Conservation (phyloP, 1,140 invertebrate genomes). For the Neelides sp. region DNA sequence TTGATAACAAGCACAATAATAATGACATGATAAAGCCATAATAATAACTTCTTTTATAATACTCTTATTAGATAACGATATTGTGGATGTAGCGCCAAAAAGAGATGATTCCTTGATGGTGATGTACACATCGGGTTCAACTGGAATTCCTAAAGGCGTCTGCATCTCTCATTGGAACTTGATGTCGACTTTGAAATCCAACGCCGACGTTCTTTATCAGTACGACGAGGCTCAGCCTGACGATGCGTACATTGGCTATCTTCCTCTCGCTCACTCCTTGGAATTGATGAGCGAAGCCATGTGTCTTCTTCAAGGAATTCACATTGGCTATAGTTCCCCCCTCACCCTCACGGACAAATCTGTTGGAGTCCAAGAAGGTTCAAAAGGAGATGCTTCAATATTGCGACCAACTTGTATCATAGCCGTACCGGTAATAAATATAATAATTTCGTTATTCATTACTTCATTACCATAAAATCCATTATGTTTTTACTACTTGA, state of each 20-base stretch:
- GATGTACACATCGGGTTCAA: constrained; percentile 93
- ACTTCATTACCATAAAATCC: neutral
- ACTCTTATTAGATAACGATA: neutral
- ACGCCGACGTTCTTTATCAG: constrained; percentile 39
- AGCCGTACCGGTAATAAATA: constrained; percentile 64
- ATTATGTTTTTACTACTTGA: neutral
- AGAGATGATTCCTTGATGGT: constrained; percentile 75
- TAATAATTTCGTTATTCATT: neutral
- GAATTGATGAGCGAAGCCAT: constrained; percentile 55
- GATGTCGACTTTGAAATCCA: constrained; percentile 72
- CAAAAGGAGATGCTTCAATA: constrained; percentile 76
- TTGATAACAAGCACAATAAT: too few species aligned
- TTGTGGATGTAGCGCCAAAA: constrained; percentile 46
- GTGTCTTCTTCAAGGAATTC: constrained; percentile 44
- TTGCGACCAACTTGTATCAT: constrained; percentile 86
- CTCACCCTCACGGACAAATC: constrained; percentile 89
- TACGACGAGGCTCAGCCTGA: constrained; percentile 30
- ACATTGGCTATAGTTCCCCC: constrained; percentile 91
- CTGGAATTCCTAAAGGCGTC: constrained; percentile 78
- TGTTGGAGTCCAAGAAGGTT: constrained; percentile 86
- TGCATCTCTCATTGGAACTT: constrained; percentile 81
- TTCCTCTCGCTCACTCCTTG: constrained; percentile 94
- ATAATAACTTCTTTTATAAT: too few species aligned
- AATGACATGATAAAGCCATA: too few species aligned
- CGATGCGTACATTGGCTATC: constrained; percentile 84